phyloP scores from a whole-genome alignment of 2,888 invertebrate species.

The Cerastis leucographa region DNA sequence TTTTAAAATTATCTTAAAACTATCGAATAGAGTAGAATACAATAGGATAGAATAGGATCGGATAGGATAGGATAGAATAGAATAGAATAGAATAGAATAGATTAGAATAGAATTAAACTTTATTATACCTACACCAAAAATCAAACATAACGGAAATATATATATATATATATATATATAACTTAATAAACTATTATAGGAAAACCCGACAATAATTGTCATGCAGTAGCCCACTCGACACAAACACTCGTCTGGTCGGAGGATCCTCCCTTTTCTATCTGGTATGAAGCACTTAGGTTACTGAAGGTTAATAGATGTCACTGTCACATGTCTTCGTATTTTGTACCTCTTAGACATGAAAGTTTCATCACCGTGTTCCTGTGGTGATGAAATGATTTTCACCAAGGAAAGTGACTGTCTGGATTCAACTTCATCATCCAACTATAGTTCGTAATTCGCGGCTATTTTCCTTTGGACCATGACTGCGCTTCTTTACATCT shows the following conservation, averaged over 20 bases:
- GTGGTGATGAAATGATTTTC: not conserved
- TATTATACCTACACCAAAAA: too few species aligned
- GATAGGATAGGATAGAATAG: too few species aligned
- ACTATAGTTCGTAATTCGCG: not conserved
- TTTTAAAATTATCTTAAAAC: too few species aligned
- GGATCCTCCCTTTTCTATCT: not conserved
- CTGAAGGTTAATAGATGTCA: not conserved
- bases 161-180: too few species aligned
- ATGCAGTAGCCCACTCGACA: not conserved
- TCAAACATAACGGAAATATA: too few species aligned
- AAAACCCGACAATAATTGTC: not conserved
- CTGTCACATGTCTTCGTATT: not conserved
- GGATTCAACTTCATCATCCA: not conserved
- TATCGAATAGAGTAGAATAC: too few species aligned
- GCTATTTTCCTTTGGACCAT: not conserved
- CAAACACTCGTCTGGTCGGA: not conserved
- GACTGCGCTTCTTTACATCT: not conserved
- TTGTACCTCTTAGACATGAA: not conserved
- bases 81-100: too few species aligned
- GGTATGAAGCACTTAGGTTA: not conserved
- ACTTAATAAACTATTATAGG: too few species aligned
- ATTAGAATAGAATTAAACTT: too few species aligned
- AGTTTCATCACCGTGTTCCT: too few species aligned
- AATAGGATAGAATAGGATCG: too few species aligned
- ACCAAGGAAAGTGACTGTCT: not conserved